Base-by-base conservation (phyloP, 92 coral and sea anemone genomes). In the Isaurus tuberculatus region DNA sequence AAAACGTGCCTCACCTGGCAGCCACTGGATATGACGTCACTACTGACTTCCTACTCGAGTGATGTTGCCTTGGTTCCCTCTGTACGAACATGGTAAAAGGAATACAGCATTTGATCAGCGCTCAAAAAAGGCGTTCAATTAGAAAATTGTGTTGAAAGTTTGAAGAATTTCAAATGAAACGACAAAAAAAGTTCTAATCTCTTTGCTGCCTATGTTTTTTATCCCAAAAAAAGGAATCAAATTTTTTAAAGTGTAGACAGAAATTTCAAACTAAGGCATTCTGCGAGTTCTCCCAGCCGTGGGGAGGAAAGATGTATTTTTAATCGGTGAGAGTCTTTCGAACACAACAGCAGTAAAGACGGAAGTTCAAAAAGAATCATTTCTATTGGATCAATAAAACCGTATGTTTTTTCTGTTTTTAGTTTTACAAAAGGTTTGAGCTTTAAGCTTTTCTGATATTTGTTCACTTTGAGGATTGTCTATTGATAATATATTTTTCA, bases 11-110 rank as follows among this genome's bases (percentile, higher is more conserved):
- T 79, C 94, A 91, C 94, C 97, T 91, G 94, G 97, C 90, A 34
- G 79, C 80, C 89, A 90, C 94, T 87, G 87, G 86, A 88, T 91
- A 87, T 91, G 97, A 93, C 97, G 97, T 93, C 97, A 93, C 89
- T 20, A 27, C 72, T 80, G 78, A 93, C 97, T 93, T 93, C 97
- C 97, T 91, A 91, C 60, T 22, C 33, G 28, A 28, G 57, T 77
- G 82, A 77, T 77, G 82, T 77, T 77, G 82, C 82, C 82, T 58
- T 77, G 82, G 82, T 77, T 77, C 51, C 82, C 80, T 64, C 37
- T 9, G 2, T 34, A 17, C 67, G 29, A 2, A 28, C 43, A 72
- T 1, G 10, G 19, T 32, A 69, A 78, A 70, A 69, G 85, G 92
- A 89, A 85, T 85, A 69, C 67, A 72, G 23, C 25, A 71, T 19